These are phyloP conservation scores for Melanaphis sacchari DNA, from an alignment of 1,140 invertebrate genomes.

Conservation along the genomic window DNA sequence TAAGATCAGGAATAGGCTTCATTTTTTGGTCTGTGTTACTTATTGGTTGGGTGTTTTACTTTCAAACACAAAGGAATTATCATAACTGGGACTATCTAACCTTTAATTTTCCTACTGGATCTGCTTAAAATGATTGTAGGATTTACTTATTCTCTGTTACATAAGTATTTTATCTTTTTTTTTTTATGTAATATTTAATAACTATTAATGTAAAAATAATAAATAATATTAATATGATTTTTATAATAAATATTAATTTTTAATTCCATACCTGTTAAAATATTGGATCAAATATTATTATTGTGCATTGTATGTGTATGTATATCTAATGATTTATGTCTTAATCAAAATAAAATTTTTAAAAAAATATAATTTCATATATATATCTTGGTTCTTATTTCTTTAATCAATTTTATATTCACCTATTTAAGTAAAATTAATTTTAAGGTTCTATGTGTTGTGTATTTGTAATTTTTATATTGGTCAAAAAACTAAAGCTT, in stretches of 20 bases:
- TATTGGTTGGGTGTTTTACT: slow-evolving; percentile 38
- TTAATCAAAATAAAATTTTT: neutral
- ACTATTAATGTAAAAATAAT: neutral
- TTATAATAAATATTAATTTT: neutral
- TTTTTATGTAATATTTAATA: neutral
- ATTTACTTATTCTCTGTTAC: neutral
- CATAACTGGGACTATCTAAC: slow-evolving; percentile 45
- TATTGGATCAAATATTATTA: neutral
- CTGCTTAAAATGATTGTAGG: neutral
- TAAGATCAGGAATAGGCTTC: slow-evolving; percentile 39
- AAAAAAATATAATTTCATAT: neutral
- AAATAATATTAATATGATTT: neutral
- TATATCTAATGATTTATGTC: neutral
- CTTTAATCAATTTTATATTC: neutral
- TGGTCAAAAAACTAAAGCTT: too few relatives aligned
- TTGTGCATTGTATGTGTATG: neutral
- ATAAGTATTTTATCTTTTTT: neutral
- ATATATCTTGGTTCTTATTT: neutral
- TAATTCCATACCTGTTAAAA: neutral
- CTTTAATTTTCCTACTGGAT: slow-evolving; percentile 49
- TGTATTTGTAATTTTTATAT: too few relatives aligned
- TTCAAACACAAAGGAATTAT: slow-evolving; percentile 51
- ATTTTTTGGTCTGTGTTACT: slow-evolving; percentile 10
- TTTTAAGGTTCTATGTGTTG: too few relatives aligned
- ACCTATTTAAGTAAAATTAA: too few relatives aligned